Base-by-base conservation (phyloP, 2,888 invertebrate genomes). In the Ornithoptera alexandrae region DNA sequence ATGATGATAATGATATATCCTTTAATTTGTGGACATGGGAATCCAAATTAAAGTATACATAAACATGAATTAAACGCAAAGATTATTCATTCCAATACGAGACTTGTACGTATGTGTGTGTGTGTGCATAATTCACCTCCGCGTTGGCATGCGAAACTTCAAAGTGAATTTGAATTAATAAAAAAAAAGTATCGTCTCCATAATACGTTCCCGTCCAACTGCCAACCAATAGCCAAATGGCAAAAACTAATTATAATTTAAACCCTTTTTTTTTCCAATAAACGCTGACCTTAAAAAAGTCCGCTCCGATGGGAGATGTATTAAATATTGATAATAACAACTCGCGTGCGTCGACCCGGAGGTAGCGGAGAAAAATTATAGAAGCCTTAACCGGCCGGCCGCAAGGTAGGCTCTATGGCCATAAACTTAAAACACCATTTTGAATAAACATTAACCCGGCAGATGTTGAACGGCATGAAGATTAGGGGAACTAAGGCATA, bases 401-500 rank as follows among this genome's bases (percentile, higher is more conserved):
- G 85, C 83, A 90, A 91, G 89, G 88, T 79, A 85, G 84, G 85
- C 86, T 89, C 84, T 90, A 89, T 77, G 63, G 22, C 81, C 77
- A 85, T 89, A 85, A 87, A 82, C 84, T 88, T 91, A 91, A 89
- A 87, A 90, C 83, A 85, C 87, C 82, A 86, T 89, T 90, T 90
- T 87, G 87, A 84, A 86, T 87, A 87, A 85, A 87, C 86, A 89
- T 89, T 85, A 87, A 79, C 81, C 83, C 76, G 84, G 90, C 92
- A 92, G 91, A 91, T 92, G 92, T 89, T 88, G 84, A 85, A 87
- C 87, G 85, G 89, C 90, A 89, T 85, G 83, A 90, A 92, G 90
- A 92, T 92, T 92, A 92, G 92, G 92, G 92, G 92, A 92, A 91
- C 89, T 91, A 90, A 91, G 78, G 85, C 88, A 92, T 92, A 92